Base-by-base conservation (phyloP, 1,140 invertebrate species). In the Colletes latitarsis region DNA sequence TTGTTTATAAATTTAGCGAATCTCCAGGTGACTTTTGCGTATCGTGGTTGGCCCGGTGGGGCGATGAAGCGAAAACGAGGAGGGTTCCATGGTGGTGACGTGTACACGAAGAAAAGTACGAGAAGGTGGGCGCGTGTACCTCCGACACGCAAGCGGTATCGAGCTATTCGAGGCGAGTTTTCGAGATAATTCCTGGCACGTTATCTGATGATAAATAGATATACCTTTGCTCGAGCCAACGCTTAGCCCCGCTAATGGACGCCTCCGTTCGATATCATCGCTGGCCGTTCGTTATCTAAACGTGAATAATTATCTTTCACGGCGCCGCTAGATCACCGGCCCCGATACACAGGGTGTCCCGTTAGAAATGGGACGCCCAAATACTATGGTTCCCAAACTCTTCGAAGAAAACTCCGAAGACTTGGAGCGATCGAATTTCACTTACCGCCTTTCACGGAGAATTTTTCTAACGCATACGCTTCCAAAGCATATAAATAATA, bases 161-260 rank as follows among this genome's bases (percentile, higher is more conserved):
- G 84, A 81, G 71, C 89, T 85, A 88, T 89, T 83, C 83, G 73
- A 83, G 81, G 58, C 72, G 77, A 88, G 75, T 89, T 89, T 84
- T 88, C 87, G 77, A 90, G 88, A 90, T 91, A 90, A 90, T 83
- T 83, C 77, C 82, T 73, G 68, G 57, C 41, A 41, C 71, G 76
- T 90, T 90, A 91, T 91, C 90, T 89, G 82, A 86, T 88, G 89
- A 92, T 92, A 90, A 90, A 89, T 88, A 91, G 89, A 92, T 91
- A 86, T 85, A 83, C 77, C 84, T 81, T 85, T 73, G 77, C 76
- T 77, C 68, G 72, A 46, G 53, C 83, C 83, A 84, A 74, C 74
- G 87, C 73, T 88, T 88, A 86, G 83, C 77, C 82, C 62, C 78
- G 88, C 88, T 91, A 91, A 92, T 91, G 89, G 88, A 89, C 88